Evolutionary conservation across 2,888 invertebrate genomes (phyloP), one percentile per base, ranked within the genome.

Genomic region (Cactoblastis cactorum): DNA sequence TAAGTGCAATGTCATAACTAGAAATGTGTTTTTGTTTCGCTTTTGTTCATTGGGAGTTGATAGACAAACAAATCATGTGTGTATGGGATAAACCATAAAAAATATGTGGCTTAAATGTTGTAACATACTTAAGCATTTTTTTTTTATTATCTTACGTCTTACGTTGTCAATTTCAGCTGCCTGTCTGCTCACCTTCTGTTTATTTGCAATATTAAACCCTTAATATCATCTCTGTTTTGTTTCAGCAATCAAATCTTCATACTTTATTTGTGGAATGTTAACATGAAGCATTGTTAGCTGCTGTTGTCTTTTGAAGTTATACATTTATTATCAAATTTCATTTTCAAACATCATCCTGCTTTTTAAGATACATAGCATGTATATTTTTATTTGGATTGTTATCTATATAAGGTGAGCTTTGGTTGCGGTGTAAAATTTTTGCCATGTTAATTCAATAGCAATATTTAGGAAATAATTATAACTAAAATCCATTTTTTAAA

Each of bases 231-330:
- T 67, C 68, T 59, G 78, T 80, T 80, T 78, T 80, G 81, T 84
- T 84, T 77, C 83, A 82, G 84, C 69, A 68, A 68, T 59, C 67
- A 65, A 65, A 63, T 58, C 62, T 54, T 71, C 74, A 77, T 74
- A 73, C 75, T 78, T 69, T 65, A 66, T 55, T 70, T 57, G 54
- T 62, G 64, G 39, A 52, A 52, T 61, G 62, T 66, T 67, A 54
- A 58, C 43, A 28, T 43, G 12, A 19, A 19, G 22, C 22, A n/a
- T 43, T 28, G 14, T 41, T 9, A 11, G 41, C n/a, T n/a, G 14
- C n/a, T 24, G 14, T 28, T 43, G 14, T 14, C 8, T 43, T 43
- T 43, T 5, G 15, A 43, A 28, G 56, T 56, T 61, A 59, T 61
- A 63, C 49, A 54, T 51, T 55, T 55, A n/a, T n/a, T 51, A 38